A percentile compares a stretch with the other conserved stretches of the same genome.
Evolutionary conservation across 2,888 invertebrate genomes (phyloP).

Genomic region (Leucoma salicis): DNA sequence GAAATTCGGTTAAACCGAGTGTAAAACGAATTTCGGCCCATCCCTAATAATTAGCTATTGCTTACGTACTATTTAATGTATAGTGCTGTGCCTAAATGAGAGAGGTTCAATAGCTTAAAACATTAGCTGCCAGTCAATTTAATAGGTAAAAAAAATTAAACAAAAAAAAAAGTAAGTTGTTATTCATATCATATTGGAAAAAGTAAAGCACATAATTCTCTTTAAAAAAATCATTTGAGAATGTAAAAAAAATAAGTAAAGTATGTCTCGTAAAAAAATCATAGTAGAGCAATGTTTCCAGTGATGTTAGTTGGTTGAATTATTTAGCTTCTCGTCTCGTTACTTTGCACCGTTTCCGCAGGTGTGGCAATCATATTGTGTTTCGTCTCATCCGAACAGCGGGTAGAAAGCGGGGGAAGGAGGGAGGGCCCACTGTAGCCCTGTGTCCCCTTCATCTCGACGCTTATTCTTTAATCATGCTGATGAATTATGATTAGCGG

Average conservation of each 20-base stretch:
- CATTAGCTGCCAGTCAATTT: too few relatives aligned
- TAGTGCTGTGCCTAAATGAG: too few relatives aligned
- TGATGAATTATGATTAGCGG: slow-evolving; percentile 81
- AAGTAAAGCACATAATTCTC: too few relatives aligned
- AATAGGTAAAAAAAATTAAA: too few relatives aligned
- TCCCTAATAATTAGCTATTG: too few relatives aligned
- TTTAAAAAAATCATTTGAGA: too few relatives aligned
- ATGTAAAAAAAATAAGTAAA: not conserved
- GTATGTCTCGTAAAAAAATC: slow-evolving; percentile 10
- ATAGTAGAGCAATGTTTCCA: slow-evolving; percentile 49
- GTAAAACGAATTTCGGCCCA: too few relatives aligned
- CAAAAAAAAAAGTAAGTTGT: too few relatives aligned
- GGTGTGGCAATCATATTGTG: slow-evolving; percentile 81
- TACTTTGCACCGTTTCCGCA: slow-evolving; percentile 78
- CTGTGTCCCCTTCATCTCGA: slow-evolving; percentile 50
- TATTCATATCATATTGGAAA: too few relatives aligned
- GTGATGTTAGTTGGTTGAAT: slow-evolving; percentile 66
- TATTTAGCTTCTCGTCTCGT: slow-evolving; percentile 78
- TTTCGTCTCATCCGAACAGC: slow-evolving; percentile 50
- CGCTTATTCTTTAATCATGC: slow-evolving; percentile 80
- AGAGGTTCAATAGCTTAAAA: too few relatives aligned
- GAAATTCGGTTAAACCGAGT: too few relatives aligned
- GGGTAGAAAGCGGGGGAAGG: slow-evolving; percentile 20
- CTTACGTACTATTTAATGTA: too few relatives aligned
- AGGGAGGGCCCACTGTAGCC: slow-evolving; percentile 17